These are phyloP conservation scores for Atopsyche davidsoni DNA, from an alignment of 1,140 invertebrate genomes.

Conservation along the genomic window DNA sequence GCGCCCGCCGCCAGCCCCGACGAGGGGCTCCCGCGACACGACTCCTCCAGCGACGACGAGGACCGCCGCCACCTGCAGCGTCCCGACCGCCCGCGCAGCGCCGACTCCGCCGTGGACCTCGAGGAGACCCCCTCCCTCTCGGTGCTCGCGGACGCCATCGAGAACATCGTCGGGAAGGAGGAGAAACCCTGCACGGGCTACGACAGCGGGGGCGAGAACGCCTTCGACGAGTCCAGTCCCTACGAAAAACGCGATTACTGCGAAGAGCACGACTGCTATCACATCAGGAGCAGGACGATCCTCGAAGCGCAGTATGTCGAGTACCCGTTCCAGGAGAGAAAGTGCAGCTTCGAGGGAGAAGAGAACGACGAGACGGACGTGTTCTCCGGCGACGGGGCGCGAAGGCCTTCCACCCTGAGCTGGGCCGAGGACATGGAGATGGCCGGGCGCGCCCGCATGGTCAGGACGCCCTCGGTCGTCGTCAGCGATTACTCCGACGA, in stretches of 20 bases:
- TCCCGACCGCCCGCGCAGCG: slow-evolving; percentile 38
- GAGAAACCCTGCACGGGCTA: slow-evolving; percentile 36
- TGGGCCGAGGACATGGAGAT: slow-evolving; percentile 14
- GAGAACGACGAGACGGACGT: slow-evolving; percentile 35
- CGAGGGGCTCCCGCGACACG: slow-evolving; percentile 32
- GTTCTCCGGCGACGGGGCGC: slow-evolving; percentile 5
- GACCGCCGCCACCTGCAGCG: slow-evolving; percentile 30
- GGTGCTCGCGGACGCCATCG: slow-evolving; percentile 1
- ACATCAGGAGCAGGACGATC: slow-evolving; percentile 33
- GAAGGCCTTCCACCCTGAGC: slow-evolving; percentile 19
- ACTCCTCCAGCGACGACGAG: slow-evolving; percentile 42
- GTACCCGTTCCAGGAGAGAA: slow-evolving; percentile 31
- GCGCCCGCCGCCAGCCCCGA: slow-evolving; percentile 32
- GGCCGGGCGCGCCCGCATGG: slow-evolving; percentile 48
- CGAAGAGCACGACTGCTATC: slow-evolving; percentile 33
- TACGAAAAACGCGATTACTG: slow-evolving; percentile 20
- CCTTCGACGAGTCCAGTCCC: slow-evolving; percentile 12
- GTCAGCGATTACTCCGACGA: slow-evolving; percentile 80
- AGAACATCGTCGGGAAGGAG: slow-evolving; percentile 37
- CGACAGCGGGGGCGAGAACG: slow-evolving; percentile 33
- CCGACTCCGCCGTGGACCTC: slow-evolving; percentile 46
- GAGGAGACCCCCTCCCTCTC: slow-evolving; percentile 32
- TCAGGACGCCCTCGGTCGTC: slow-evolving; percentile 73
- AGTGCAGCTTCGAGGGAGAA: slow-evolving; percentile 38
- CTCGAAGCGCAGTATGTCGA: slow-evolving; percentile 45